Evolutionary conservation across 1,140 invertebrate species (phyloP), one percentile per base, ranked within the genome.

Genomic region (Rhynchophorus ferrugineus): DNA sequence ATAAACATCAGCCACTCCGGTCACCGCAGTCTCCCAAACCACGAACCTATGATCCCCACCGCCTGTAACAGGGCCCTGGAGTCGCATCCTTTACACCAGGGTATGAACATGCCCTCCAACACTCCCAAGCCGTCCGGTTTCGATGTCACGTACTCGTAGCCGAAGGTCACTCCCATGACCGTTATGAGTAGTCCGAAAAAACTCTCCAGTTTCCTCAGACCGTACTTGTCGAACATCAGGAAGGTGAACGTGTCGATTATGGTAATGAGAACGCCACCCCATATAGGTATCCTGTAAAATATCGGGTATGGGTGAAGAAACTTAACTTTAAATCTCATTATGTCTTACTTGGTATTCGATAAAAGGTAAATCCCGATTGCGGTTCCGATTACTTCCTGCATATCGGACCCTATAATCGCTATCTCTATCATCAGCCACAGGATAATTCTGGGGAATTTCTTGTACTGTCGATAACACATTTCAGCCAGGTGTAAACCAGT

Each of bases 351-450:
- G 79, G 81, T 83, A 71, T 89, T 85, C 8, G 89, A 89, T 39
- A 96, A 72, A 9, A 96, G 71, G 71, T 89, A 91, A 59, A 96
- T 76, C 14, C 93, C 91, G 62, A 93, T 91, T 9, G 92, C 86
- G 17, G 91, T 93, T 41, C 91, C 91, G 61, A 95, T 92, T 35
- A 92, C 88, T 75, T 91, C 90, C 70, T 94, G 91, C 89, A 95
- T 94, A 68, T 95, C 91, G 16, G 87, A 91, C 3, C 90, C 90
- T 65, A 96, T 93, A 62, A 95, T 95, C 6, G 92, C 92, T 58
- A 95, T 85, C 73, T 95, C 92, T 33, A 92, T 83, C 91, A 95
- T 95, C 36, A 95, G 78, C 92, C 92, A 95, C 11, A 95, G 71
- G 58, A 91, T 72, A 37, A 91, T 62, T 54, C 91, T 74, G 1